phyloP scores from a whole-genome alignment of 2,888 invertebrate genomes.

The Netelia inedita region DNA sequence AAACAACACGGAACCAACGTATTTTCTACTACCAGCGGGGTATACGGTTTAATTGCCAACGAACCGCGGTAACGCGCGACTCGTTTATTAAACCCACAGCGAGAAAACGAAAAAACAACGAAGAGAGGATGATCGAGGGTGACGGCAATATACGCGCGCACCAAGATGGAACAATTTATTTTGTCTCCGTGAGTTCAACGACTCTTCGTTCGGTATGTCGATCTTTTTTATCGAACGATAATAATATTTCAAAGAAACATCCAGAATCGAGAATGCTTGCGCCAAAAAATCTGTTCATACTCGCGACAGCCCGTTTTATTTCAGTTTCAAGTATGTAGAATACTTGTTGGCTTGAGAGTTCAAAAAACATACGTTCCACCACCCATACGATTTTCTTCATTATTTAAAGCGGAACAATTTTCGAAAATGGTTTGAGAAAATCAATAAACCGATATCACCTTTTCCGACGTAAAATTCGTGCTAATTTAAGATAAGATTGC shows the following conservation, averaged over 20 bases:
- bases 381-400: too few relatives aligned
- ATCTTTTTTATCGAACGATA: too few relatives aligned
- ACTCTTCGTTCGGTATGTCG: too few relatives aligned
- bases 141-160: not conserved
- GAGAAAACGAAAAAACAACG: conserved; percentile 67
- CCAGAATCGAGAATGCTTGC: too few relatives aligned
- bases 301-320: too few relatives aligned
- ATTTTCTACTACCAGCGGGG: conserved; percentile 60
- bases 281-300: too few relatives aligned
- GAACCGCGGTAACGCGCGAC: conserved; percentile 74
- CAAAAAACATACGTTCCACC: too few relatives aligned
- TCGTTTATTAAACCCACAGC: conserved; percentile 77
- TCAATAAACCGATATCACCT: not conserved
- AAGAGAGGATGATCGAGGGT: conserved; percentile 55
- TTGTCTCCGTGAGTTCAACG: not conserved
- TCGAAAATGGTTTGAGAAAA: not conserved
- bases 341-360: too few relatives aligned
- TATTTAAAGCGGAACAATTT: too few relatives aligned
- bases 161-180: not conserved
- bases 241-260: too few relatives aligned
- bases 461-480: not conserved
- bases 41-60: conserved; percentile 76
- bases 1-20: conserved; percentile 46
- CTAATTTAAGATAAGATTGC: conserved; percentile 16
- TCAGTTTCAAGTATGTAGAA: too few relatives aligned